Conservation (phyloP, 2,888 invertebrate genomes). For the Lamproptera curius region DNA sequence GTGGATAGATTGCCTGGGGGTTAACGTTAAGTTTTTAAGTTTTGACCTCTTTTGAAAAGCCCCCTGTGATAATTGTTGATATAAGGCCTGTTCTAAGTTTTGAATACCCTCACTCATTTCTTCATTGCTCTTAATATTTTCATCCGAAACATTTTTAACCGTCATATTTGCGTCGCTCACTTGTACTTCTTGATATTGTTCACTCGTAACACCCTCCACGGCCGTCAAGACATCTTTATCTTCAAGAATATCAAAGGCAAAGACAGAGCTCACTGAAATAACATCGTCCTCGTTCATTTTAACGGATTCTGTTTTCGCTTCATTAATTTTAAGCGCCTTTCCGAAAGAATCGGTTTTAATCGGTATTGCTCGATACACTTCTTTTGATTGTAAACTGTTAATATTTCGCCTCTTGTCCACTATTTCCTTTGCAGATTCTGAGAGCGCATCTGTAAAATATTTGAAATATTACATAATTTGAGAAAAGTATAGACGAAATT, state of each 20-base stretch:
- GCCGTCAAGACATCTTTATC: constrained; percentile 47
- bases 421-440: neutral
- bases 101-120: constrained; percentile 3
- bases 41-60: constrained; percentile 49
- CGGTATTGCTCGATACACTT: neutral
- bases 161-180: neutral
- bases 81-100: constrained; percentile 40
- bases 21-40: constrained; percentile 50
- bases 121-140: constrained; percentile 1
- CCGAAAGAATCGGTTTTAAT: constrained; percentile 29
- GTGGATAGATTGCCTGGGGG: constrained; percentile 53
- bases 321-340: constrained; percentile 8
- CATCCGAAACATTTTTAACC: constrained; percentile 4
- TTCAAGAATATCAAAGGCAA: constrained; percentile 40
- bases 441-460: neutral
- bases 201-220: constrained; percentile 33
- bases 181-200: constrained; percentile 16
- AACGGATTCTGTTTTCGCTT: constrained; percentile 24
- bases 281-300: constrained; percentile 28
- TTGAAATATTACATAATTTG: neutral
- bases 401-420: neutral
- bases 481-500: neutral
- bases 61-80: constrained; percentile 41
- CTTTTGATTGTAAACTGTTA: neutral
- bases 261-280: constrained; percentile 41